These are phyloP conservation scores for Tortricodes alternella DNA, from an alignment of 2,888 invertebrate species.

Conservation along the genomic window DNA sequence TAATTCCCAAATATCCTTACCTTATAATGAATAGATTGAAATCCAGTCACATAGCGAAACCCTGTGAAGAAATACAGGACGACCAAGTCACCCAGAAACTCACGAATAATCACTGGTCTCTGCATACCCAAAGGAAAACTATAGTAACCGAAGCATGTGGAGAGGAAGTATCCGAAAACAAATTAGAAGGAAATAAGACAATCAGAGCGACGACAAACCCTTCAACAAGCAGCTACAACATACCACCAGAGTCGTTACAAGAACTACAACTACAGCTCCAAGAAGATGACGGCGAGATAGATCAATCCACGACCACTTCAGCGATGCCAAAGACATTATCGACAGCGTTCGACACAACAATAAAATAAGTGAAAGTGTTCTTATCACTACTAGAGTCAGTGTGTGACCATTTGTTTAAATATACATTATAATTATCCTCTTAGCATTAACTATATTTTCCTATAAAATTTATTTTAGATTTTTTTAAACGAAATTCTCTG, in stretches of 20 bases:
- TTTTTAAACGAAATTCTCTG: conserved; percentile 3
- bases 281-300: not conserved
- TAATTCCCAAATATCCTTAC: conserved; percentile 11
- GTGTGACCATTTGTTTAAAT: not conserved
- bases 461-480: not conserved
- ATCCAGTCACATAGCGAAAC: conserved; percentile 22
- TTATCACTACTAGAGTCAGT: not conserved
- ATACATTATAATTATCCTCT: not conserved
- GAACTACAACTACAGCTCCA: not conserved
- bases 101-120: not conserved
- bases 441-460: not conserved
- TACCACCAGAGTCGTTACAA: not conserved
- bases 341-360: not conserved
- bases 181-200: not conserved
- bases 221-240: not conserved
- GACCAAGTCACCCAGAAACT: not conserved
- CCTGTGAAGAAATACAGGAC: conserved; percentile 27
- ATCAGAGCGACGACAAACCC: not conserved
- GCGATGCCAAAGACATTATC: not conserved
- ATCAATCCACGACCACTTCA: not conserved
- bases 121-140: not conserved
- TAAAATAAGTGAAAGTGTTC: not conserved
- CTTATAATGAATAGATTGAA: conserved; percentile 25
- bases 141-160: conserved; percentile 1
- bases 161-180: conserved; percentile 1